Base-by-base conservation (phyloP, 1,140 invertebrate species). In the Charaxes varanes region DNA sequence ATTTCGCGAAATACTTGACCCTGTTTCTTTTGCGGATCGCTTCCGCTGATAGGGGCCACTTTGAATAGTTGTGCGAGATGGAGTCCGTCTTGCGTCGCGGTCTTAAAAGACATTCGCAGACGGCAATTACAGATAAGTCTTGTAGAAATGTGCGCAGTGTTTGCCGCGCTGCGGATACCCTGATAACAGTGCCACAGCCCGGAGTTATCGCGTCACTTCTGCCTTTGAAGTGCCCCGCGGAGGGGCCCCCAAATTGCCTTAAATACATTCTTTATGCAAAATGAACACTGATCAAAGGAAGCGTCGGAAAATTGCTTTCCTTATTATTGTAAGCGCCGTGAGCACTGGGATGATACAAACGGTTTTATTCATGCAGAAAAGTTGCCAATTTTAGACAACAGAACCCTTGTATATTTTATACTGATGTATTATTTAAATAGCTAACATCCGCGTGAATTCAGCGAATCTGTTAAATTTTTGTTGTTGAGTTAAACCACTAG, bases 91-190 rank as follows among this genome's bases (percentile, higher is more conserved):
- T 69, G 53, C 53, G 53, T 51, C 46, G 62, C 55, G 72, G 74
- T 62, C 72, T 70, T 80, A 65, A 82, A 80, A 83, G 76, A 74
- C 73, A 79, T 74, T 78, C 71, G 62, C 61, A 67, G 60, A 66
- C 69, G 63, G 76, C 78, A 82, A 82, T 82, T 80, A 80, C 49
- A 82, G 78, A 82, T 82, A 82, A 82, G 78, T 78, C 74, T 45
- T 46, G 62, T 52, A 54, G 58, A 57, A 78, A 65, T 79, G 69
- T 71, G 71, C 58, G 52, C 26, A 51, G 62, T 78, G 77, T 82
- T 79, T 78, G 73, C 74, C 63, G 64, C 55, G 60, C 53, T 65
- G 59, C 50, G 50, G 47, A 55, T 40, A 28, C 21, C 22, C 50
- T 59, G 74, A 73, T 74, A 72, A 64, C 56, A 41, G 46, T 34